Conservation (phyloP, 2,888 invertebrate genomes). For the Leptopilina syphax region DNA sequence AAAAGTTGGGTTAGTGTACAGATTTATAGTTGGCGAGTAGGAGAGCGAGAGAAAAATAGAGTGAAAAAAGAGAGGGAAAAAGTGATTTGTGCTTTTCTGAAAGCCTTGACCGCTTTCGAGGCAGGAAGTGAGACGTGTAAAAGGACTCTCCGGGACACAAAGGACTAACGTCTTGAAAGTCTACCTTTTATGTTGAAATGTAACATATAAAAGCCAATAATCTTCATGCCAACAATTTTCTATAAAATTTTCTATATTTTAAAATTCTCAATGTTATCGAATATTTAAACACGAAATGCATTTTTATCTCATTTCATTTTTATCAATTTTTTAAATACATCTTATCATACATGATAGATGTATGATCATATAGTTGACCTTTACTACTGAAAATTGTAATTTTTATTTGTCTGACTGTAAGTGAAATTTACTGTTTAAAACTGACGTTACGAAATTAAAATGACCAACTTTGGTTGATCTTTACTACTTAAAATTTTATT, state of each 20-base stretch:
- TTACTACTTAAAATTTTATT: too few species aligned
- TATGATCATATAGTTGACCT: too few species aligned
- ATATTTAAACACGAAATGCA: background rate
- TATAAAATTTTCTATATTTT: background rate
- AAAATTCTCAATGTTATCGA: background rate
- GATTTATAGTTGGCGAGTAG: slow-evolving; percentile 19
- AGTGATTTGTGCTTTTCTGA: slow-evolving; percentile 34
- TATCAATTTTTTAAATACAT: too few species aligned
- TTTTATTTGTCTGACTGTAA: too few species aligned
- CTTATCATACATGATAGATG: too few species aligned
- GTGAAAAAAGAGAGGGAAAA: background rate
- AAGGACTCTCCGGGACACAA: slow-evolving; percentile 15
- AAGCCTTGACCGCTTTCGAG: background rate
- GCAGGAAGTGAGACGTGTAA: slow-evolving; percentile 15
- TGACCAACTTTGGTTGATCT: too few species aligned
- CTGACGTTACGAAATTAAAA: too few species aligned
- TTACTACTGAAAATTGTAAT: too few species aligned
- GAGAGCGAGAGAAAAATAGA: too few species aligned
- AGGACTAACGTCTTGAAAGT: background rate
- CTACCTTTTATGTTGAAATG: background rate
- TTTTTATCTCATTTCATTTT: background rate
- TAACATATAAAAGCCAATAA: slow-evolving; percentile 6
- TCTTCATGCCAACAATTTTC: background rate
- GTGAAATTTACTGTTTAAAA: too few species aligned
- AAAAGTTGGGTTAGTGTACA: slow-evolving; percentile 6